phyloP scores from a whole-genome alignment of 2,797 vertebrate genomes.

The Clarias laeviceps region DNA sequence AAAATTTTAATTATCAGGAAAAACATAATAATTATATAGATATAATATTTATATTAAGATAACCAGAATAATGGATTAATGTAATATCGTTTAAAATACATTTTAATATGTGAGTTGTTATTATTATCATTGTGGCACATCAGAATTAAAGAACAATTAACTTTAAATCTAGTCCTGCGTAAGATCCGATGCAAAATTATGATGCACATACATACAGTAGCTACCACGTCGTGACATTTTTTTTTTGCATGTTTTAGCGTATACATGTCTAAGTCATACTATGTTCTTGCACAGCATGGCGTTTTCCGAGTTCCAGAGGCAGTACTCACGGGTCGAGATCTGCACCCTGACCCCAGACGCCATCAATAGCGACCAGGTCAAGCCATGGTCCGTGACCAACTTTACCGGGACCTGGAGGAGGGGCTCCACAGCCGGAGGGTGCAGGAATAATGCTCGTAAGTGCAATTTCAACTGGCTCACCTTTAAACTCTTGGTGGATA shows the following conservation, averaged over 20 bases:
- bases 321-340: slow-evolving; percentile 86
- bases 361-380: slow-evolving; percentile 70
- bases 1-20: too few species aligned
- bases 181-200: not conserved
- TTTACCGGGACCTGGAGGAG: slow-evolving; percentile 80
- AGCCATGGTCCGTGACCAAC: slow-evolving; percentile 81
- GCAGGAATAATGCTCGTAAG: slow-evolving; percentile 83
- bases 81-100: too few species aligned
- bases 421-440: slow-evolving; percentile 83
- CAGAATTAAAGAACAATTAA: too few species aligned
- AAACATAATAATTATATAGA: too few species aligned
- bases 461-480: not conserved
- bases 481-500: too few species aligned
- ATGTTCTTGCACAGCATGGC: slow-evolving; percentile 80
- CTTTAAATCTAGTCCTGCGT: too few species aligned
- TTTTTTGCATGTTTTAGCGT: not conserved
- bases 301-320: slow-evolving; percentile 79
- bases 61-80: too few species aligned
- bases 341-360: slow-evolving; percentile 86
- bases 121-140: too few species aligned
- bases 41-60: too few species aligned
- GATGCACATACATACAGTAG: not conserved
- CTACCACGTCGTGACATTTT: not conserved
- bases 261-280: not conserved
- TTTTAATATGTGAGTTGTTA: too few species aligned